Evolutionary conservation across 2,888 invertebrate genomes (phyloP), one percentile per base, ranked within the genome.

Genomic region (Orthosia cruda): DNA sequence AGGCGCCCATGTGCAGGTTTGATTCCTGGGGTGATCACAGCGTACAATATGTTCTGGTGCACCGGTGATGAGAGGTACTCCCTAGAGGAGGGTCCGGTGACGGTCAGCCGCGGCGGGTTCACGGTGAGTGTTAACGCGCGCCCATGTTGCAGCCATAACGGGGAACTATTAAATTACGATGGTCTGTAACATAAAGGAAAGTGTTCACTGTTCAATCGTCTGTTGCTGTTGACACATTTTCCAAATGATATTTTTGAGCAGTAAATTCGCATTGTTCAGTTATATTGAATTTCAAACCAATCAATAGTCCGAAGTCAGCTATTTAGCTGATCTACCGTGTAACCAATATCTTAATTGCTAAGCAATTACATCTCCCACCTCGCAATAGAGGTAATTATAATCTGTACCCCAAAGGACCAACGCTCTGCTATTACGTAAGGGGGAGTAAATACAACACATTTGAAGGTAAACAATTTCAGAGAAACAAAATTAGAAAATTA

Each of bases 321-420:
- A 75, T 45, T 57, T 2, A 50, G 20, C 26, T 15, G 13, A 26
- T 23, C 45, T 20, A 50, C 45, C 18, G 16, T 12, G 47, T n/a
- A 49, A 74, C 32, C 54, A 20, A 74, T 66, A 58, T 50, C 61
- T 15, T 66, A 58, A 76, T 74, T 76, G 47, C 16, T 15, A 16
- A 58, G 15, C 45, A 65, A 65, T 75, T 76, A 65, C 15, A 65
- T 45, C 18, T 15, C 74, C 1, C 5, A 20, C 2, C 23, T 49
- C 20, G 4, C 45, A 50, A 3, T 55, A 32, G 13, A 45, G 74
- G 20, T 66, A 66, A 57, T 66, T 57, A 76, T 12, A 57, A 65
- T 40, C 54, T 54, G 32, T 5, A 32, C 11, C 47, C 15, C 45
- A 15, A 11, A n/a, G 32, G 32, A 18, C 23, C n/a, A 26, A 23